Evolutionary conservation across 2,797 vertebrate genomes (phyloP), one percentile per base, ranked within the genome.

Genomic region (Sebastiscus tertius): DNA sequence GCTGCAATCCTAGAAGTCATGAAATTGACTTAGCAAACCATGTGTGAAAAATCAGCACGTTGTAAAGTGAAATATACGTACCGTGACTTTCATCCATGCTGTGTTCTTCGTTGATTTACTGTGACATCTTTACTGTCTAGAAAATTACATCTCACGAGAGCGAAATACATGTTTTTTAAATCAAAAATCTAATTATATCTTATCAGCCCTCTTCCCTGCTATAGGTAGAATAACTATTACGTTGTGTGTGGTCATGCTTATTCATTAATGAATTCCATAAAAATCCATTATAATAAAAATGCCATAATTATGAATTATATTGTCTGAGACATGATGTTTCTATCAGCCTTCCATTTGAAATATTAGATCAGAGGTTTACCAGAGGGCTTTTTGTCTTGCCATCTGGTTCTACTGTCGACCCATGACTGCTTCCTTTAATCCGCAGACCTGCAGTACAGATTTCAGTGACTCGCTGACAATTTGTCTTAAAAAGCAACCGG

Each of bases 341-440:
- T 76, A 89, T 88, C 71, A 91, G 77, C 49, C 75, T 36, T 86
- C 82, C 70, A 90, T 88, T 76, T 90, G 83, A 91, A 87, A 91
- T 89, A 89, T 89, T 91, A 90, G 88, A 93, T 92, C 84, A 89
- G 62, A 77, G 77, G 29, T 87, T 87, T 60, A 88, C 85, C 89
- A 83, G 87, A 89, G 77, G 80, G 82, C 89, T 86, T 93, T 81
- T 79, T 49, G 16, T 86, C 26, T 39, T 76, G 70, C 85, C 84
- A 82, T 91, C 91, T 92, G 88, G 85, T 88, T 87, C 79, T 88
- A 49, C 36, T 82, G 76, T 85, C 84, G 74, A 72, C 27, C 75
- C 72, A 49, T 73, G 77, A 81, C 70, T 34, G 33, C 65, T 77
- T 87, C 72, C 76, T 83, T 69, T 68, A 55, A 24, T 56, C 49